A percentile compares a stretch with the other conserved stretches of the same genome.
phyloP scores from a whole-genome alignment of 1,140 invertebrate species.

The Notospermus geniculatus region DNA sequence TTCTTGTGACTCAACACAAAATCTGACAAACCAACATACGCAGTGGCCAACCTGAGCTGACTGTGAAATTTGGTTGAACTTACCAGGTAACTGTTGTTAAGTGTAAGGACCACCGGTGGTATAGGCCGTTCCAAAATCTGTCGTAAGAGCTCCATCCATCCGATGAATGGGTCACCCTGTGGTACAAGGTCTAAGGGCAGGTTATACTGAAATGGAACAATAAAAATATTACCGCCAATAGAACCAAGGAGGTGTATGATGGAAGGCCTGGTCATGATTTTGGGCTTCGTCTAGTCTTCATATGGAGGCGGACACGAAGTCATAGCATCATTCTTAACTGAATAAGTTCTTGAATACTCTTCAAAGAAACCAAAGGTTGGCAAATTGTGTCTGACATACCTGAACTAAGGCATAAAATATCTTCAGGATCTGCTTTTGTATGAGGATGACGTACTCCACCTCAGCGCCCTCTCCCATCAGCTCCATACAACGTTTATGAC shows the following conservation, averaged over 20 bases:
- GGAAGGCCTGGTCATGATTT: not conserved
- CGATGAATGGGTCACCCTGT: constrained; percentile 77
- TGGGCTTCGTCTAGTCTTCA: too few species aligned
- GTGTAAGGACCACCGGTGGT: constrained; percentile 58
- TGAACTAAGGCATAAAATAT: constrained; percentile 93
- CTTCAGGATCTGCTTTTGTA: constrained; percentile 97
- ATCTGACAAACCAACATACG: too few species aligned
- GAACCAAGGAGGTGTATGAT: too few species aligned
- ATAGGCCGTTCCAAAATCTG: constrained; percentile 78
- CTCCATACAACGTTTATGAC: constrained; percentile 80
- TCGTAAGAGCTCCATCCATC: constrained; percentile 94
- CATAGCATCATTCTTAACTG: too few species aligned
- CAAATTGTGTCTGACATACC: too few species aligned
- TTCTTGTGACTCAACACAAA: too few species aligned
- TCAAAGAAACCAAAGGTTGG: too few species aligned
- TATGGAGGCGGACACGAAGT: too few species aligned
- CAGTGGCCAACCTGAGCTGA: too few species aligned
- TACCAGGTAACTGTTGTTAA: too few species aligned
- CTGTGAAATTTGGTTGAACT: too few species aligned
- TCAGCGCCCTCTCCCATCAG: constrained; percentile 76
- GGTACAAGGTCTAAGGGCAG: constrained; percentile 87
- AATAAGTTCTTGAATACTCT: too few species aligned
- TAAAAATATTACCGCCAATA: constrained; percentile 10
- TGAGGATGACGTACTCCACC: constrained; percentile 74
- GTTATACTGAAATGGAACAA: constrained; percentile 67